Evolutionary conservation across 1,140 invertebrate species (phyloP).

Genomic region (Drosophila nigromelanica): DNA sequence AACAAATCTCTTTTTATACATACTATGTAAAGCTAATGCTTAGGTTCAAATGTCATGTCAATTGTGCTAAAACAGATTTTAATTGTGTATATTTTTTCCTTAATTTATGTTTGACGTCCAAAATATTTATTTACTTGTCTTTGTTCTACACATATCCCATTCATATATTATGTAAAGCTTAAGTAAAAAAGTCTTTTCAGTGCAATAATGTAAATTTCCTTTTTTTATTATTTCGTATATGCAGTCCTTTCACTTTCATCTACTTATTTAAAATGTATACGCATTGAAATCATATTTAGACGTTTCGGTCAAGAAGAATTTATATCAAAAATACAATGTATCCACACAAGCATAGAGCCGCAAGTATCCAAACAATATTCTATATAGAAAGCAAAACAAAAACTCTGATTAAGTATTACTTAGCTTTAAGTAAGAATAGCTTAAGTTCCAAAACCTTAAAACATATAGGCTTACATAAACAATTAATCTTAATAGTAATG

Average conservation of each 20-base stretch:
- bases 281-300: constrained; percentile 27
- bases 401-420: constrained; percentile 80
- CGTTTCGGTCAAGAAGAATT: constrained; percentile 54
- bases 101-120: constrained; percentile 26
- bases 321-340: constrained; percentile 42
- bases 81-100: constrained; percentile 30
- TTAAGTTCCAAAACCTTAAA: constrained; percentile 58
- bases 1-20: constrained; percentile 19
- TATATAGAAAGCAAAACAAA: constrained; percentile 38
- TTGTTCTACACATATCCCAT: constrained; percentile 19
- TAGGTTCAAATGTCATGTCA: constrained; percentile 24
- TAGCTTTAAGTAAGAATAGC: constrained; percentile 63
- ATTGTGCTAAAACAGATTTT: constrained; percentile 28
- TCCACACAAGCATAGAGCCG: constrained; percentile 32
- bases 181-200: constrained; percentile 61
- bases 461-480: constrained; percentile 40
- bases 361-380: constrained; percentile 43
- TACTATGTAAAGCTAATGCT: constrained; percentile 16
- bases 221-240: constrained; percentile 30
- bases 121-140: constrained; percentile 70
- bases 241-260: constrained; percentile 29
- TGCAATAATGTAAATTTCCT: constrained; percentile 60
- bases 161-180: constrained; percentile 28
- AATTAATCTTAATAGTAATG: constrained; percentile 43
- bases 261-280: constrained; percentile 61